Evolutionary conservation across 1,140 invertebrate genomes (phyloP).

Genomic region (Plodia interpunctella): DNA sequence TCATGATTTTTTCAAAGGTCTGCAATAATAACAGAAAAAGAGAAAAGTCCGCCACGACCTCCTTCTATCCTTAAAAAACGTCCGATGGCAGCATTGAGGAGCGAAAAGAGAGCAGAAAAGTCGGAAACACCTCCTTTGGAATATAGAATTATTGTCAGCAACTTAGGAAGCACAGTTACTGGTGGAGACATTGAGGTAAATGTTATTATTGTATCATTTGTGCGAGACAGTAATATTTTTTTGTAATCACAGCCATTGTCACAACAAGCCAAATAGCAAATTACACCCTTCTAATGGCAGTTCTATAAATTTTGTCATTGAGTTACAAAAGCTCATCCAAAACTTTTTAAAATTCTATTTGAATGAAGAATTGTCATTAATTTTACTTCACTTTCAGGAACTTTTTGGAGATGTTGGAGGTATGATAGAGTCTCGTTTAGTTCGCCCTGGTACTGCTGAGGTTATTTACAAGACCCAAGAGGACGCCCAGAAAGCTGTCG

Average conservation of each 20-base stretch:
- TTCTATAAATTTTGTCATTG: too few relatives aligned
- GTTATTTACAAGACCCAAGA: slow-evolving; percentile 91
- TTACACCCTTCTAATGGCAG: too few relatives aligned
- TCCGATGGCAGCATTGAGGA: slow-evolving; percentile 57
- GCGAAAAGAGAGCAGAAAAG: slow-evolving; percentile 55
- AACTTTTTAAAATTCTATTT: neutral
- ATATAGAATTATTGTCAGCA: slow-evolving; percentile 90
- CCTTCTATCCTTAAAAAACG: slow-evolving; percentile 74
- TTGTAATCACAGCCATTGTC: too few relatives aligned
- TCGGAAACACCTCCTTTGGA: slow-evolving; percentile 73
- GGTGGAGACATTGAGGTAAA: slow-evolving; percentile 92
- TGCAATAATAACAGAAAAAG: slow-evolving; percentile 41
- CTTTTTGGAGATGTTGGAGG: slow-evolving; percentile 95
- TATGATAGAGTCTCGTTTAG: slow-evolving; percentile 87
- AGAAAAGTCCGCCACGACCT: slow-evolving; percentile 63
- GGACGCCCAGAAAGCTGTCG: slow-evolving; percentile 92
- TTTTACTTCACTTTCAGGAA: slow-evolving; percentile 79
- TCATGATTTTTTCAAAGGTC: slow-evolving; percentile 29
- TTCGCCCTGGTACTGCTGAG: slow-evolving; percentile 92
- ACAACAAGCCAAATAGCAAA: too few relatives aligned
- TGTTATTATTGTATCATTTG: too few relatives aligned
- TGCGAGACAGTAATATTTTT: too few relatives aligned
- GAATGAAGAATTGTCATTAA: slow-evolving; percentile 2
- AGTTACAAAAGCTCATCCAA: too few relatives aligned
- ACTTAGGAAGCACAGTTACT: slow-evolving; percentile 90